Conservation (phyloP, 2,113 vertebrate genomes). For the Glareola pratincola region DNA sequence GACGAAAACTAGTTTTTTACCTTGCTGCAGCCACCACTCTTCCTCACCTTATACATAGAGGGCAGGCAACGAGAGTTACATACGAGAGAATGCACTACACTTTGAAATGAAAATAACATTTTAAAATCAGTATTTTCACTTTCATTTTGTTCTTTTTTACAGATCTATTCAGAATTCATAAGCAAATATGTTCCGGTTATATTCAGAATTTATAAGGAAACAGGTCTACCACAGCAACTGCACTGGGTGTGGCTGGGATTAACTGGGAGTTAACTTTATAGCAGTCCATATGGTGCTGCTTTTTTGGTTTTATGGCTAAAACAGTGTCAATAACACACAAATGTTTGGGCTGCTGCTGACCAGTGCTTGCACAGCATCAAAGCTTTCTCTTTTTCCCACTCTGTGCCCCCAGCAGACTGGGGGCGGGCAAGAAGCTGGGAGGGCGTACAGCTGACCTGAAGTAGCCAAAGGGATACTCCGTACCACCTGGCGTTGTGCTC, state of each 20-base stretch:
- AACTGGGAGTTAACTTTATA: background rate
- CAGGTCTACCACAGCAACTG: background rate
- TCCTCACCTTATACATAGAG: background rate
- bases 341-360: background rate
- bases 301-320: background rate
- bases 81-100: background rate
- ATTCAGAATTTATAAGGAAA: background rate
- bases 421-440: background rate
- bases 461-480: background rate
- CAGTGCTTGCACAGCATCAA: background rate
- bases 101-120: background rate
- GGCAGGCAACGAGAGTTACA: background rate
- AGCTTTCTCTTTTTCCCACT: background rate
- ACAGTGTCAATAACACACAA: background rate
- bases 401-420: background rate
- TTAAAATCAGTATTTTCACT: background rate
- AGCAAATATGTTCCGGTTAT: background rate
- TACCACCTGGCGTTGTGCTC: rapidly evolving
- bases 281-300: background rate
- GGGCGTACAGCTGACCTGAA: background rate
- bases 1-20: background rate
- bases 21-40: background rate
- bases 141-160: background rate
- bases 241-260: background rate
- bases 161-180: background rate